phyloP scores from a whole-genome alignment of 2,113 vertebrate genomes.

The Columba livia region DNA sequence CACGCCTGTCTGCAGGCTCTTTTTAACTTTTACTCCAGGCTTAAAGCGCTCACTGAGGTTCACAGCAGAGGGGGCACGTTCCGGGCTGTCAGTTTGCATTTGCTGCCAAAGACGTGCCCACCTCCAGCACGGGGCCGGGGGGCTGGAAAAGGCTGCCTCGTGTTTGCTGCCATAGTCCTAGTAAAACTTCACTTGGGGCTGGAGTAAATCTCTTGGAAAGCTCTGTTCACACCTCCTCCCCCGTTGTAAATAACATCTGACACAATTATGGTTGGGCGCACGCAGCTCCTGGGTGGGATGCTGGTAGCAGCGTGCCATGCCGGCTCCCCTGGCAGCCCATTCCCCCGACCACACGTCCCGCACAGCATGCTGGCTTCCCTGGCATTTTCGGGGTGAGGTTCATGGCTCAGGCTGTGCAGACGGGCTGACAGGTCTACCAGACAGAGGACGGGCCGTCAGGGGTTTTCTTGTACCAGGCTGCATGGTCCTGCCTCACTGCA shows the following conservation, averaged over 20 bases:
- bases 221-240: constrained; percentile 38
- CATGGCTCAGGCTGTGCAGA: neutral
- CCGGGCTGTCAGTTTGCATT: constrained; percentile 14
- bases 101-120: constrained; percentile 22
- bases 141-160: neutral
- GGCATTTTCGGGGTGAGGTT: neutral
- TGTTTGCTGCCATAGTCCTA: constrained; percentile 6
- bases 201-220: constrained; percentile 45
- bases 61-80: neutral
- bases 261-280: neutral
- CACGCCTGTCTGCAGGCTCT: constrained; percentile 6
- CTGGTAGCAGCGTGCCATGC: neutral
- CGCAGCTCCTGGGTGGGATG: constrained; percentile 19
- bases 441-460: neutral
- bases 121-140: neutral
- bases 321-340: neutral
- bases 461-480: neutral
- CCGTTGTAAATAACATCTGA: constrained; percentile 39
- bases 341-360: neutral
- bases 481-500: neutral
- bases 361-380: neutral
- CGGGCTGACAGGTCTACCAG: neutral
- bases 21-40: constrained; percentile 19
- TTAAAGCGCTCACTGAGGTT: constrained; percentile 8
- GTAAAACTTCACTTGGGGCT: constrained; percentile 4